Evolutionary conservation across 2,888 invertebrate species (phyloP).

Genomic region (Apocheima hispidaria): DNA sequence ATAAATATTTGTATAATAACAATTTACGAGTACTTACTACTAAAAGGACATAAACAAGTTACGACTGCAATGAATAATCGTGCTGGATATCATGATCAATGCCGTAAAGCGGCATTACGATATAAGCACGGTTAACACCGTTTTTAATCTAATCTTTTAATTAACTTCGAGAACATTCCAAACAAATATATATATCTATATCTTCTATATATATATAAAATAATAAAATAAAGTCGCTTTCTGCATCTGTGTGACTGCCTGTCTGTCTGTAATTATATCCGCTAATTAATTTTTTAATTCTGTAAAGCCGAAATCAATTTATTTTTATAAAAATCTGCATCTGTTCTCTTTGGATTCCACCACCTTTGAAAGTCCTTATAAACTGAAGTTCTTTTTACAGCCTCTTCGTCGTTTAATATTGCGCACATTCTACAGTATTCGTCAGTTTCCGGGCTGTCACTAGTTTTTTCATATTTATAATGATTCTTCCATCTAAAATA

Average conservation of each 20-base stretch:
- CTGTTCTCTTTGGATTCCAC: constrained; percentile 59
- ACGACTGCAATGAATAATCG: background rate
- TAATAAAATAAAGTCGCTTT: too few species aligned
- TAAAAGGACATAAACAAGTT: background rate
- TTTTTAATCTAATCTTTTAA: background rate
- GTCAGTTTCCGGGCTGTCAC: constrained; percentile 62
- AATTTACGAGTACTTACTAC: too few species aligned
- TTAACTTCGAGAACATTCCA: background rate
- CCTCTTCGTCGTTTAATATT: constrained; percentile 61
- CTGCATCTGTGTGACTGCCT: too few species aligned
- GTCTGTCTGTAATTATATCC: too few species aligned
- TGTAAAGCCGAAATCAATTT: background rate
- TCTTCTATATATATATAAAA: too few species aligned
- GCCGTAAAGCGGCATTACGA: background rate
- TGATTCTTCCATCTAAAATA: constrained; percentile 75
- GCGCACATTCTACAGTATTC: constrained; percentile 74
- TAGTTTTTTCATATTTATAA: constrained; percentile 64
- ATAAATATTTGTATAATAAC: too few species aligned
- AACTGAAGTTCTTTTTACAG: constrained; percentile 54
- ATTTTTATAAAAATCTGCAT: background rate
- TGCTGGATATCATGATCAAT: background rate
- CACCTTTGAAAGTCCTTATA: constrained; percentile 63
- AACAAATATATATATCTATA: too few species aligned
- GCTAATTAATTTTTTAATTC: background rate
- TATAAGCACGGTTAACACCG: background rate